Evolutionary conservation across 2,113 vertebrate genomes (phyloP).

Genomic region (Platysteira castanea): DNA sequence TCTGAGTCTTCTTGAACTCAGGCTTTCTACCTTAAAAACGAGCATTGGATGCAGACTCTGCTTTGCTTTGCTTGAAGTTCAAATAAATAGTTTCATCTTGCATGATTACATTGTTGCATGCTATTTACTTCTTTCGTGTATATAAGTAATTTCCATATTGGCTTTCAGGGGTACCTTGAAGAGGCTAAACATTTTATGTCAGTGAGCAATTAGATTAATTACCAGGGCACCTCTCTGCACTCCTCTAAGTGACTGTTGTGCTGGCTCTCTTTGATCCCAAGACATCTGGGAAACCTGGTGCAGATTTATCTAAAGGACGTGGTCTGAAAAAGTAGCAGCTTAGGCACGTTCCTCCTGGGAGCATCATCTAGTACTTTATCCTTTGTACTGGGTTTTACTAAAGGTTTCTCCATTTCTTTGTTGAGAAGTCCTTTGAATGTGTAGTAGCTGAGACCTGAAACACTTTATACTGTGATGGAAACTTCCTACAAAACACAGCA

Average conservation of each 20-base stretch:
- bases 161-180: background rate
- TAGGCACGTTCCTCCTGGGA: background rate
- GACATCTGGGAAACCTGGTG: background rate
- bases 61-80: background rate
- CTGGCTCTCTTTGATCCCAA: background rate
- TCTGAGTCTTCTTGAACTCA: background rate
- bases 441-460: background rate
- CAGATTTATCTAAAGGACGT: background rate
- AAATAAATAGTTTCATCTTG: background rate
- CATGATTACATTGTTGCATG: background rate
- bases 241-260: background rate
- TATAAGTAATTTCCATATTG: background rate
- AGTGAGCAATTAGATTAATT: background rate
- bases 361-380: background rate
- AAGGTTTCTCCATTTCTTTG: background rate
- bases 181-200: background rate
- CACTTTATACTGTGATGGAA: background rate
- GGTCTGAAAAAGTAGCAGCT: background rate
- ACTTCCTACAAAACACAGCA: background rate
- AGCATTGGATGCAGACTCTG: background rate
- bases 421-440: background rate
- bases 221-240: background rate
- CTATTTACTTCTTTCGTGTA: background rate
- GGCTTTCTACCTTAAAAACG: background rate
- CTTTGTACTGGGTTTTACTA: background rate